A percentile compares a stretch with the other conserved stretches of the same genome.
Evolutionary conservation across 2,797 vertebrate genomes (phyloP).

Genomic region (Sebastes variabilis): DNA sequence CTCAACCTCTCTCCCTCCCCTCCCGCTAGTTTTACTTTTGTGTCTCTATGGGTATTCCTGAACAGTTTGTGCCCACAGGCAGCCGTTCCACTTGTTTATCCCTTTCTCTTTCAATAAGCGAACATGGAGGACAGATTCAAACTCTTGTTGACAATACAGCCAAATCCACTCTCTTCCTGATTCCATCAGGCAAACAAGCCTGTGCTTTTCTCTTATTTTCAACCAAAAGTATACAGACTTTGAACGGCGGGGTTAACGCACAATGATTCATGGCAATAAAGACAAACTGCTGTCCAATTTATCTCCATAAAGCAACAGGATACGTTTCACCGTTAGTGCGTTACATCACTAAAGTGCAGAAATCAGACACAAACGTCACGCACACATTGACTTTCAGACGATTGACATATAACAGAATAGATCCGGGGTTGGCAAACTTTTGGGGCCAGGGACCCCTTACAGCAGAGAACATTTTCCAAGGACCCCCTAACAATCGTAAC

Average conservation of each 20-base stretch:
- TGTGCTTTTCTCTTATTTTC: slow-evolving; percentile 31
- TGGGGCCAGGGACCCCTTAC: no score
- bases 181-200: slow-evolving; percentile 49
- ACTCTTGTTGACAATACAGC: slow-evolving; percentile 60
- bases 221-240: slow-evolving; percentile 29
- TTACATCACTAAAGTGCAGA: neutral
- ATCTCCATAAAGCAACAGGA: slow-evolving; percentile 16
- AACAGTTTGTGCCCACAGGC: slow-evolving; percentile 53
- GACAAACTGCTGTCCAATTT: slow-evolving; percentile 27
- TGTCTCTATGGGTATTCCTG: slow-evolving; percentile 59
- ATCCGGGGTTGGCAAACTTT: no score
- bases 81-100: slow-evolving; percentile 70
- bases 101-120: slow-evolving; percentile 66
- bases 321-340: slow-evolving; percentile 1
- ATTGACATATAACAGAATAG: neutral
- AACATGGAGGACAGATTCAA: slow-evolving; percentile 59
- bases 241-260: slow-evolving; percentile 13
- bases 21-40: slow-evolving; percentile 42
- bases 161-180: slow-evolving; percentile 57
- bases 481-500: no score
- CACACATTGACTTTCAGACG: neutral
- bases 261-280: slow-evolving; percentile 34
- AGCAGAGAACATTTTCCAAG: accelerated
- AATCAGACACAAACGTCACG: neutral
- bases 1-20: slow-evolving; percentile 29